These are phyloP conservation scores for Drosophila insularis DNA, from an alignment of 1,140 invertebrate species.

Conservation along the genomic window DNA sequence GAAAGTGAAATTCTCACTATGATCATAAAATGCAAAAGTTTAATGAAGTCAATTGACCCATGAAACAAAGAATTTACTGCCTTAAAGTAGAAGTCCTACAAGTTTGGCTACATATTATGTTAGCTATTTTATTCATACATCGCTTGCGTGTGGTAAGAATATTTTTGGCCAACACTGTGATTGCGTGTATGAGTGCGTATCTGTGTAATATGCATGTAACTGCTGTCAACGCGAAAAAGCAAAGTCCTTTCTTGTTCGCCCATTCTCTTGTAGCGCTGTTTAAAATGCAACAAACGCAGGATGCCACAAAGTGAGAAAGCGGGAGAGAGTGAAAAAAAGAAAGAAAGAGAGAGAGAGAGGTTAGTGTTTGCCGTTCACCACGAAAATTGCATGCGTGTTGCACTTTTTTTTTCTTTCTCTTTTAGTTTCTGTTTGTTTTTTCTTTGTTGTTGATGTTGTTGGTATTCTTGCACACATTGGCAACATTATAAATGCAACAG, in stretches of 20 bases:
- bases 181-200: constrained; percentile 33
- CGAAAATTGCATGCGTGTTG: constrained; percentile 63
- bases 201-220: constrained; percentile 59
- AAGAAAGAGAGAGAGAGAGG: constrained; percentile 10
- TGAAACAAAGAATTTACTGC: too few species aligned
- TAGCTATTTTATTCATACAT: constrained; percentile 4
- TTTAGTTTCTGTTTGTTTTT: constrained; percentile 6
- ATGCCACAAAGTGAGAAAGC: background rate
- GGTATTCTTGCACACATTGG: constrained; percentile 47
- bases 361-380: constrained; percentile 46
- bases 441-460: constrained; percentile 4
- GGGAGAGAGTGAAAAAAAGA: background rate
- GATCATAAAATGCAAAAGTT: too few species aligned
- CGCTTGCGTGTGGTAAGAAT: background rate
- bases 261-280: constrained; percentile 35
- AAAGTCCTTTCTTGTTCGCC: constrained; percentile 33
- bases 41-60: too few species aligned
- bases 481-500: constrained; percentile 76
- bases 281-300: constrained; percentile 64
- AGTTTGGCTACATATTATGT: background rate
- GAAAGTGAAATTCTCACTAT: too few species aligned
- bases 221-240: constrained; percentile 70
- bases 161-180: constrained; percentile 19
- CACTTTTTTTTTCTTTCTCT: constrained; percentile 26
- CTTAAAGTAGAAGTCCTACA: too few species aligned